Evolutionary conservation across 2,113 vertebrate genomes (phyloP), one percentile per base, ranked within the genome.

Genomic region (Corydoras maculifer): DNA sequence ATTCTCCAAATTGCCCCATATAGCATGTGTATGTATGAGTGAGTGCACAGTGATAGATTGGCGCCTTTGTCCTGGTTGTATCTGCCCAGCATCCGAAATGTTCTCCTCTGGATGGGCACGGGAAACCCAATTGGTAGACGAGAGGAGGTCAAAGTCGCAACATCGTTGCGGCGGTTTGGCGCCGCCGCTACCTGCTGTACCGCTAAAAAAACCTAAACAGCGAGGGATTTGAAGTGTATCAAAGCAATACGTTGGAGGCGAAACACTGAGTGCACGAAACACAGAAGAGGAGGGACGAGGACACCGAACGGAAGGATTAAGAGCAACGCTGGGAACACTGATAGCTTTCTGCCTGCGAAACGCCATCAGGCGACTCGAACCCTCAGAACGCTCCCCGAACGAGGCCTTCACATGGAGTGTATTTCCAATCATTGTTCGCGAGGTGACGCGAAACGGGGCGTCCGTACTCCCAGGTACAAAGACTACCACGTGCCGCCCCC

Each of bases 281-380:
- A 64, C 10, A 57, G 51, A 57, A 64, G 61, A 71, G 69, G 61
- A 71, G 69, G 69, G 53, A 35, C 64, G 53, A 61, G 58, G 43
- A 63, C 70, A 64, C 53, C 59, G 58, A 65, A 66, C 71, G 60
- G 71, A 48, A 66, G 63, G 63, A 66, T 73, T 66, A 73, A 65
- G 63, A 73, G 62, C 70, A 65, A 55, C 53, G 12, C 30, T 14
- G n/a, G 29, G 61, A 43, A 66, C 50, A 60, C 9, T 63, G 66
- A 69, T 69, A 75, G 67, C 53, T 53, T 61, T 61, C 66, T 65
- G 31, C 64, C 69, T 50, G 54, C 59, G 31, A 74, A 58, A 58
- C 69, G 35, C 61, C 35, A 49, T 61, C 54, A 55, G 15, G 63
- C 58, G 65, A 65, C 68, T 66, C 54, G n/a, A 57, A 43, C 35